Percentiles rank a stretch among this genome's conserved stretches.
These are phyloP conservation scores for Hydropotes inermis DNA, from an alignment of 2,113 vertebrate species.

Conservation along the genomic window DNA sequence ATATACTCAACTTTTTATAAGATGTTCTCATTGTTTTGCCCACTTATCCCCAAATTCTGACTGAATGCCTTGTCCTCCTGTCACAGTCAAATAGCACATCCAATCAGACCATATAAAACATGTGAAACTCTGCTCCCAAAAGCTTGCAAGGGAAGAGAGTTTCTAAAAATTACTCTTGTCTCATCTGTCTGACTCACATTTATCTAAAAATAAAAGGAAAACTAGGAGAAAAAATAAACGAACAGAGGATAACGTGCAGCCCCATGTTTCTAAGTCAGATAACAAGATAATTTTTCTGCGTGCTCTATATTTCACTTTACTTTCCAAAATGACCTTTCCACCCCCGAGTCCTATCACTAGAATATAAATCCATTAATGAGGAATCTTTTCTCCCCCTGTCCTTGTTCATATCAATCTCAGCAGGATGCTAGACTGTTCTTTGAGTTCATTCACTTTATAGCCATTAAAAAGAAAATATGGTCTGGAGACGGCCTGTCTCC, in stretches of 20 bases:
- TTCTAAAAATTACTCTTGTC: slow-evolving; percentile 71
- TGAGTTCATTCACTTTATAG: slow-evolving; percentile 65
- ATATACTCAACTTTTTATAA: not conserved
- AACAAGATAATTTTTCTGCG: slow-evolving; percentile 55
- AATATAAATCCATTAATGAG: slow-evolving; percentile 73
- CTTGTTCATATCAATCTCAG: slow-evolving; percentile 62
- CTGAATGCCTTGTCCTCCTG: not conserved
- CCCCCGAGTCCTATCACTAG: slow-evolving; percentile 31
- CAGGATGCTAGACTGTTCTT: slow-evolving; percentile 34
- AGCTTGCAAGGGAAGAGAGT: not conserved
- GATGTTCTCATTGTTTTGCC: not conserved
- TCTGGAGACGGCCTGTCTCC: slow-evolving; percentile 63
- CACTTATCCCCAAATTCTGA: not conserved
- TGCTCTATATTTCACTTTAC: slow-evolving; percentile 68
- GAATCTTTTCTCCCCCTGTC: slow-evolving; percentile 60
- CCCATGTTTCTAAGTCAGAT: slow-evolving; percentile 58
- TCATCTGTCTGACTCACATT: slow-evolving; percentile 68
- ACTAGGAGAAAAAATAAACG: slow-evolving; percentile 57
- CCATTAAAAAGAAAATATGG: slow-evolving; percentile 66
- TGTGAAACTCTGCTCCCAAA: slow-evolving; percentile 33
- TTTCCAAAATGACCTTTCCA: slow-evolving; percentile 64
- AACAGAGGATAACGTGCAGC: slow-evolving; percentile 51
- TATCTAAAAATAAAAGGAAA: slow-evolving; percentile 72
- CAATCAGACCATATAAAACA: not conserved
- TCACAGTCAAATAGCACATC: slow-evolving; percentile 24